phyloP scores from a whole-genome alignment of 2,797 vertebrate genomes.

The Mus spretus region DNA sequence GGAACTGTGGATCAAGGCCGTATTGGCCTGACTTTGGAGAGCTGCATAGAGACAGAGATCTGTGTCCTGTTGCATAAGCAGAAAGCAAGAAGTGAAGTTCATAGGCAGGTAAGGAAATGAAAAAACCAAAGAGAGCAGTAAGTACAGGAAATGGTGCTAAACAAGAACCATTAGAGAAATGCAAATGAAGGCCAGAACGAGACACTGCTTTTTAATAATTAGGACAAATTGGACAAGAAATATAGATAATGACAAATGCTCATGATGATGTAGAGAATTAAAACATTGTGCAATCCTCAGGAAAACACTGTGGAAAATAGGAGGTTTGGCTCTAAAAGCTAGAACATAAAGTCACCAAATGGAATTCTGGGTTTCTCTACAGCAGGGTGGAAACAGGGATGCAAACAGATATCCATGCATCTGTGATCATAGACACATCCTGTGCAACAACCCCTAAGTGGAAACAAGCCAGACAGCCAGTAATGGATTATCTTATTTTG shows the following conservation, averaged over 20 bases:
- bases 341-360: not conserved
- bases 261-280: not conserved
- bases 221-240: not conserved
- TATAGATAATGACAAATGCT: not conserved
- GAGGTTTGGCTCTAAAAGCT: not conserved
- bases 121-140: not conserved
- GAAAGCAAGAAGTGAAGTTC: not conserved
- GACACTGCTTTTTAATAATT: not conserved
- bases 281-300: not conserved
- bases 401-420: not conserved
- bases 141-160: not conserved
- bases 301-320: not conserved
- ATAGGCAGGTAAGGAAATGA: not conserved
- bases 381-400: too few species aligned
- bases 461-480: not conserved
- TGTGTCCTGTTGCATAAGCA: not conserved
- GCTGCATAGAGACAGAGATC: not conserved
- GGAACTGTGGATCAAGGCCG: too few species aligned
- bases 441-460: not conserved
- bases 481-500: not conserved
- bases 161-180: not conserved
- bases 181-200: not conserved
- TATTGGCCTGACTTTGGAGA: too few species aligned
- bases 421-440: not conserved
- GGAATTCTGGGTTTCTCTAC: not conserved